phyloP scores from a whole-genome alignment of 1,140 invertebrate species.

The Amyelois transitella region DNA sequence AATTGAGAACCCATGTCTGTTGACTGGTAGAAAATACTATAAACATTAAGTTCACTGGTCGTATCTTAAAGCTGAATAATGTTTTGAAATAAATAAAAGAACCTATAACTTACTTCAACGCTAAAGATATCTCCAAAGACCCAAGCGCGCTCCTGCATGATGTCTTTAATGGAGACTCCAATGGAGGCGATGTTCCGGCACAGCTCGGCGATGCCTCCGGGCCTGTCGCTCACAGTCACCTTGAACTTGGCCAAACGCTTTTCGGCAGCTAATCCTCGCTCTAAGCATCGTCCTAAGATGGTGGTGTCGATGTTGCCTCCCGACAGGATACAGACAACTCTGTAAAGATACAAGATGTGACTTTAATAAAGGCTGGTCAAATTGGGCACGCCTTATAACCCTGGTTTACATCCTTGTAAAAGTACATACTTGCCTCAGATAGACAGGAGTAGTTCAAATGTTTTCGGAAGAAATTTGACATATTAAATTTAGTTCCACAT shows the following conservation, averaged over 20 bases:
- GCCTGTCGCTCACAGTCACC: conserved; percentile 89
- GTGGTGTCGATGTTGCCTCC: conserved; percentile 96
- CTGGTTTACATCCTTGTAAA: no score
- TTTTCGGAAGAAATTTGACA: no score
- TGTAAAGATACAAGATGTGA: conserved; percentile 34
- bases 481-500: no score
- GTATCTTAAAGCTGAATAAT: no score
- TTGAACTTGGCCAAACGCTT: conserved; percentile 88
- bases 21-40: no score
- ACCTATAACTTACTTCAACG: conserved; percentile 76
- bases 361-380: conserved; percentile 88
- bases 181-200: conserved; percentile 83
- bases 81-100: no score
- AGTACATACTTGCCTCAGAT: no score
- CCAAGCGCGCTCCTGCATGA: conserved; percentile 95
- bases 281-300: conserved; percentile 88
- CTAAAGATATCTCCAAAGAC: conserved; percentile 90
- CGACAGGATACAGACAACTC: conserved; percentile 87
- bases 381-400: conserved; percentile 88
- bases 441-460: no score
- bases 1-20: no score
- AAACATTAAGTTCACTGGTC: no score
- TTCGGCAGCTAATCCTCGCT: conserved; percentile 90
- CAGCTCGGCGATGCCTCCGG: conserved; percentile 90
- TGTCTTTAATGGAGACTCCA: conserved; percentile 95